Conservation (phyloP, 2,113 vertebrate genomes). For the Onychorhynchus coronatus region DNA sequence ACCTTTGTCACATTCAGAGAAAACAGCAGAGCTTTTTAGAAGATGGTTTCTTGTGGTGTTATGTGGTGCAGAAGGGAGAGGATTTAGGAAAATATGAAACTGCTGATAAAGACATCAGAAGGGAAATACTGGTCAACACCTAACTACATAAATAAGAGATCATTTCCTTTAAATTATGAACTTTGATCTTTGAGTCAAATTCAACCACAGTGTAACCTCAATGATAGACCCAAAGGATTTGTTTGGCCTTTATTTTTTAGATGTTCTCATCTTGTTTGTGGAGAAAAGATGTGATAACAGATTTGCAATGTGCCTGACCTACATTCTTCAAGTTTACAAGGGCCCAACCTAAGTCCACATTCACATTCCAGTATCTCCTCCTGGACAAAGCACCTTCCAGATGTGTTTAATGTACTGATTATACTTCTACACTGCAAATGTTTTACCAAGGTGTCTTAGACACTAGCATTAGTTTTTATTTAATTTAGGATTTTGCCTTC, state of each 20-base stretch:
- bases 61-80: not conserved
- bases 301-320: slow-evolving; percentile 1
- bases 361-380: slow-evolving; percentile 13
- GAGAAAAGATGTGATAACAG: slow-evolving; percentile 3
- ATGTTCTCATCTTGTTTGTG: slow-evolving; percentile 24
- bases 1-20: not conserved
- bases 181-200: not conserved
- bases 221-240: not conserved
- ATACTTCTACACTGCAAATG: not conserved
- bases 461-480: not conserved
- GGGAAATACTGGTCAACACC: not conserved
- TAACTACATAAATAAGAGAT: not conserved
- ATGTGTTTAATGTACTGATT: not conserved
- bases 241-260: not conserved
- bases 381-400: slow-evolving; percentile 22
- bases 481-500: not conserved
- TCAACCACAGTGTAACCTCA: not conserved
- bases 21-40: not conserved
- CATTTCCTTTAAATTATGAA: not conserved
- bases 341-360: not conserved
- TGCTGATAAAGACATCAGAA: not conserved
- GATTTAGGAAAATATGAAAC: not conserved
- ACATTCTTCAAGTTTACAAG: not conserved
- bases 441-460: not conserved
- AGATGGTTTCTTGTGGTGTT: not conserved